Evolutionary conservation across 1,140 invertebrate genomes (phyloP), one percentile per base, ranked within the genome.

Genomic region (Lanistes nyassanus): DNA sequence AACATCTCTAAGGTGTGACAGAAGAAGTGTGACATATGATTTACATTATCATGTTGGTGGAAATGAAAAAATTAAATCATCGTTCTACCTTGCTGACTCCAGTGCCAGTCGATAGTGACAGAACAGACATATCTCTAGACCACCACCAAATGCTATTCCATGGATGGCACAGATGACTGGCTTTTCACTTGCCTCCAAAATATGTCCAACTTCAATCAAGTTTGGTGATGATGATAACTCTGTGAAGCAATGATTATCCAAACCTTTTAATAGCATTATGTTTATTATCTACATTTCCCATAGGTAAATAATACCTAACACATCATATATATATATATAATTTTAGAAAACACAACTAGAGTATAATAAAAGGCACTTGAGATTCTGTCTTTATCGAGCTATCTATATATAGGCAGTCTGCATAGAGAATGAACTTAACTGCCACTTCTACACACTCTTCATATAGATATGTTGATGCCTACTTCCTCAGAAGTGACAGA

Each of bases 141-240:
- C 88, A n/a, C 88, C 88, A 34, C 88, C 88, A 7, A 89, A 77
- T 53, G 82, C 84, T 23, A 76, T 78, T 7, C 87, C 86, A 76
- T 87, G 82, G 53, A 89, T 86, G 19, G 86, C 86, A 42, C 85
- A 82, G 0, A 89, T 76, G 11, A 88, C 85, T n/a, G 88, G 88
- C 68, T 89, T 88, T 3, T 56, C 62, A 79, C 80, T 81, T 0
- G 47, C 26, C 70, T 86, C 87, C 13, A 86, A 68, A 13, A 47
- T 51, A 13, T 76, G 42, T 39, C 85, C 82, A 7, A 84, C 79
- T 16, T 76, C 77, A 36, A 67, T 79, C 21, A 87, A 58, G 70
- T 79, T 66, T 31, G 82, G 83, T 29, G 69, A 85, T 85, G 37
- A 23, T 72, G 64, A 71, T 62, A 37, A 66, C 55, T 19, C 19